A percentile compares a stretch with the other conserved stretches of the same genome.
phyloP scores from a whole-genome alignment of 2,888 invertebrate genomes.

The Lochmaea capreae region DNA sequence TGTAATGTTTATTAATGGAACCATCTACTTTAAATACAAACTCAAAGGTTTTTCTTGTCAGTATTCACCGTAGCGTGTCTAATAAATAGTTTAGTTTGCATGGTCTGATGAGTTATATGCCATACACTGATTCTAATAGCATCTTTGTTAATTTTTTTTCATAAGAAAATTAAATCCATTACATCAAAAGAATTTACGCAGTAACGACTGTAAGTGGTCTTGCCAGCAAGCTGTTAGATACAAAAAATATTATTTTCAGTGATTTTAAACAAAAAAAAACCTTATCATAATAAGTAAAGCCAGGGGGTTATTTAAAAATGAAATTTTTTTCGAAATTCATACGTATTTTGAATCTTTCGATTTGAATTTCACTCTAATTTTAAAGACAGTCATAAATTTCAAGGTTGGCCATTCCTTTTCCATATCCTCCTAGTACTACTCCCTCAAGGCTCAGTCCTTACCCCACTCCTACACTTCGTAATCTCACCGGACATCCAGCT shows the following conservation, averaged over 20 bases:
- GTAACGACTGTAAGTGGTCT: neutral
- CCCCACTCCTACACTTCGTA: too few relatives aligned
- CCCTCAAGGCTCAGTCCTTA: too few relatives aligned
- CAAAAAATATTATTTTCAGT: neutral
- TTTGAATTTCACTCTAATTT: too few relatives aligned
- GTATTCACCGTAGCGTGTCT: neutral
- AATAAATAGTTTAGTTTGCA: neutral
- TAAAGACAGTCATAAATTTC: too few relatives aligned
- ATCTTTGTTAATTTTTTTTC: neutral
- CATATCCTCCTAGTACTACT: too few relatives aligned
- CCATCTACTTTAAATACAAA: neutral
- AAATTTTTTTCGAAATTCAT: too few relatives aligned
- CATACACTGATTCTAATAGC: neutral
- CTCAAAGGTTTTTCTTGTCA: conserved; percentile 7
- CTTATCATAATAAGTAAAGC: too few relatives aligned
- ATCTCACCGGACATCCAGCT: too few relatives aligned
- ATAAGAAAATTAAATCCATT: neutral
- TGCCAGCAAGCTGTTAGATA: neutral
- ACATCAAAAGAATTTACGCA: neutral
- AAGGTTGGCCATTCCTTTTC: too few relatives aligned
- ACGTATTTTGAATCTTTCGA: too few relatives aligned
- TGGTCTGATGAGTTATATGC: neutral
- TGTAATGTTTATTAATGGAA: neutral
- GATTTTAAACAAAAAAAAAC: too few relatives aligned
- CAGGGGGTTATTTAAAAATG: too few relatives aligned